Evolutionary conservation across 2,797 vertebrate genomes (phyloP), one percentile per base, ranked within the genome.

Genomic region (Acanthis flammea): DNA sequence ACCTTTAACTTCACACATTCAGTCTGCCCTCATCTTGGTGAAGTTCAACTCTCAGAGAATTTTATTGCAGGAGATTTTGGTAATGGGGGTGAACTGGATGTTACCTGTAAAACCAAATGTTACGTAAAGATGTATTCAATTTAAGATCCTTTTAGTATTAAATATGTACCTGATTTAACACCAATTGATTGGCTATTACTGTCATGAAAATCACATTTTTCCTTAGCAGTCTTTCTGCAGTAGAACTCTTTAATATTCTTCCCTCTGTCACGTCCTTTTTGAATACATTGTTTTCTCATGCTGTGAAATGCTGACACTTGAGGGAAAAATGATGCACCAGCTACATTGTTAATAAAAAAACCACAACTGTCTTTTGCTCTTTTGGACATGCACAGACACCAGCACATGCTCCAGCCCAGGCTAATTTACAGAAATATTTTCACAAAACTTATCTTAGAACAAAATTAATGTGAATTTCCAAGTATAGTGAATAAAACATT

Each of bases 151-250:
- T 44, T 22, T 21, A 21, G 24, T 63, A 77, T 54, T 76, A 89
- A 74, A 77, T 61, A 47, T 2, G 3, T 25, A 42, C 35, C 23
- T 71, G 39, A 77, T 80, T 86, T 87, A 92, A 35, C 45, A 67
- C 30, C 5, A 39, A 90, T 61, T 79, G 57, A 74, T 79, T 23
- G 9, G 50, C 72, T 41, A n/a, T 55, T 74, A 53, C 25, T 75
- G 50, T 72, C 54, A 68, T 10, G 62, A 89, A 94, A 95, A 83
- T 60, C 39, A 41, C 39, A 51, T 92, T 92, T 77, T 95, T 51
- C 53, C 35, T 58, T 68, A 75, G 47, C 44, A 85, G 24, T 41
- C 47, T 65, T 91, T 68, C 57, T 71, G 25, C 25, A 82, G 33
- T n/a, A 71, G 61, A 82, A 74, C 17, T 48, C 19, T 74, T 90